phyloP scores from a whole-genome alignment of 1,140 invertebrate species.

The Caenorhabditis brenneri region DNA sequence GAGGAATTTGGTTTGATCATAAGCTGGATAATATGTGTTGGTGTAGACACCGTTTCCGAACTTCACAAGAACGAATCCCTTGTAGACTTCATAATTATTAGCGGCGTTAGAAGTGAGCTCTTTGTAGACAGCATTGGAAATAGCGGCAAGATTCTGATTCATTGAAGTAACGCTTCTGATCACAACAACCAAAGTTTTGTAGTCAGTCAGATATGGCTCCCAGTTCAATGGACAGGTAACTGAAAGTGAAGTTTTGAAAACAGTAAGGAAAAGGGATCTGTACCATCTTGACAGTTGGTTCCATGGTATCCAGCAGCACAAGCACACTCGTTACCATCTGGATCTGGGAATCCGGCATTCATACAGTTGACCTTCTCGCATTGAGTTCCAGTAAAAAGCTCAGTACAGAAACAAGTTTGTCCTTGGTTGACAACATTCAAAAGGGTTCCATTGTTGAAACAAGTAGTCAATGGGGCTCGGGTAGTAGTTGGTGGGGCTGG shows the following conservation, averaged over 20 bases:
- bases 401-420: conserved; percentile 57
- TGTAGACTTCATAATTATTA: conserved; percentile 39
- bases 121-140: conserved; percentile 46
- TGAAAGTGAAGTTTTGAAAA: conserved; percentile 41
- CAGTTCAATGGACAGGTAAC: conserved; percentile 49
- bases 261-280: no score
- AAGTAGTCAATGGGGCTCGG: conserved; percentile 42
- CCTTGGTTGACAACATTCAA: conserved; percentile 31
- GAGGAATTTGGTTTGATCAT: neutral
- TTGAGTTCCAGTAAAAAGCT: conserved; percentile 52
- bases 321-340: conserved; percentile 45
- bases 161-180: conserved; percentile 46
- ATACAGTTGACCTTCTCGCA: conserved; percentile 58
- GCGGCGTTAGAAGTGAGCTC: conserved; percentile 17
- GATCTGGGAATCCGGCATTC: conserved; percentile 56
- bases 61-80: conserved; percentile 46
- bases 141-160: conserved; percentile 40
- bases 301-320: conserved; percentile 54
- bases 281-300: conserved; percentile 57
- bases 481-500: conserved; percentile 48
- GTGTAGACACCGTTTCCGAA: conserved; percentile 51
- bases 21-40: conserved; percentile 3
- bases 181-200: conserved; percentile 57
- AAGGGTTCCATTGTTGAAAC: conserved; percentile 53
- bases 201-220: conserved; percentile 45